Conservation (phyloP, 2,113 vertebrate genomes). For the Poecile atricapillus region DNA sequence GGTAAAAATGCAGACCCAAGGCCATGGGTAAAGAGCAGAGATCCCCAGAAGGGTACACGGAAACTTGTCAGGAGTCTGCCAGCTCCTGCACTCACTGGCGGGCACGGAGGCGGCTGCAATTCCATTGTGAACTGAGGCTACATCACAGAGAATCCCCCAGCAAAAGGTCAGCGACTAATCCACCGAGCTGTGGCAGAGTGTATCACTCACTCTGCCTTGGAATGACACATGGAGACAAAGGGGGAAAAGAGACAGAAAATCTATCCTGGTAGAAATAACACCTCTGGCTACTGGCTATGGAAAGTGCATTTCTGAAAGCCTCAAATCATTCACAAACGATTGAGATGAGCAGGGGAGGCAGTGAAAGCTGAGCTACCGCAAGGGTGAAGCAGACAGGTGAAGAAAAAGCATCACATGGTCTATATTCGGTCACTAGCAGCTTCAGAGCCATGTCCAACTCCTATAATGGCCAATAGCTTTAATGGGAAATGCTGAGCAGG, state of each 20-base stretch:
- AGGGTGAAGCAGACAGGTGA: not conserved
- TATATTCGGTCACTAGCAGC: fast-evolving
- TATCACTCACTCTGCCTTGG: not conserved
- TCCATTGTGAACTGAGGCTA: not conserved
- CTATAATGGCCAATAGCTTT: not conserved
- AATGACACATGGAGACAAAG: not conserved
- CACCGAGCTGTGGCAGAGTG: not conserved
- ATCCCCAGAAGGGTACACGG: not conserved
- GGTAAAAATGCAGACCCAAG: not conserved
- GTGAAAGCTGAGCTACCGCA: not conserved
- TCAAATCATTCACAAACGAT: not conserved
- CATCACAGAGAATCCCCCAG: not conserved
- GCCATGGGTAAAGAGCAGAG: not conserved
- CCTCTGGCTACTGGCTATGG: not conserved
- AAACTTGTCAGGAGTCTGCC: not conserved
- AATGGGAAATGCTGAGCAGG: not conserved
- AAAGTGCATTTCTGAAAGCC: not conserved
- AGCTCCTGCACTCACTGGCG: fast-evolving
- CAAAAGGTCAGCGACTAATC: not conserved
- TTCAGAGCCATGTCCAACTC: not conserved
- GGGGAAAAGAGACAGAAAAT: not conserved
- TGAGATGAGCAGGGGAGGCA: not conserved
- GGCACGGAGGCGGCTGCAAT: not conserved
- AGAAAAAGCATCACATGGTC: not conserved
- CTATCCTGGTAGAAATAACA: not conserved